A percentile compares a stretch with the other conserved stretches of the same genome.
phyloP scores from a whole-genome alignment of 1,140 invertebrate genomes.

The Halictus rubicundus region DNA sequence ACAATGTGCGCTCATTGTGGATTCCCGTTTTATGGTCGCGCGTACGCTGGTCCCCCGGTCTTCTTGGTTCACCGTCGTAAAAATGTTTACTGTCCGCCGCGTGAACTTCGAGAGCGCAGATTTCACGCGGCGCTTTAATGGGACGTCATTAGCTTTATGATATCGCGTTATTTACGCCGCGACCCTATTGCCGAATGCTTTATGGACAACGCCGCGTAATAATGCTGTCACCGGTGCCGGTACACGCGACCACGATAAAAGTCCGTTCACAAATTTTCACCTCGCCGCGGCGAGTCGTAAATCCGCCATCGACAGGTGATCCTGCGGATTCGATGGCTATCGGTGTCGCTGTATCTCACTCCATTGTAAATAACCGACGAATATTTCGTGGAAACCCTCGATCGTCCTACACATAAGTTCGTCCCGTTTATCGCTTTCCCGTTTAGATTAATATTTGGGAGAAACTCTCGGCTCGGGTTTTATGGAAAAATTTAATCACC shows the following conservation, averaged over 20 bases:
- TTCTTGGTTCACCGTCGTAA: constrained; percentile 41
- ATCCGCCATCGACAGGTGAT: not conserved
- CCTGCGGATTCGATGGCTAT: not conserved
- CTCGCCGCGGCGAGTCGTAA: not conserved
- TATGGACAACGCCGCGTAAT: constrained; percentile 56
- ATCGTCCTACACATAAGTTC: too few relatives aligned
- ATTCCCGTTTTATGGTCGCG: constrained; percentile 37
- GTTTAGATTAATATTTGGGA: too few relatives aligned
- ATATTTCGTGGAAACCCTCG: too few relatives aligned
- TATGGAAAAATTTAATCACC: too few relatives aligned
- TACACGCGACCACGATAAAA: too few relatives aligned
- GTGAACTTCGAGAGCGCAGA: constrained; percentile 57
- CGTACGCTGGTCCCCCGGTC: not conserved
- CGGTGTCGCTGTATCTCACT: not conserved
- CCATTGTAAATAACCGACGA: too few relatives aligned
- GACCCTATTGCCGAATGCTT: constrained; percentile 51
- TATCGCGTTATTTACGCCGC: constrained; percentile 65
- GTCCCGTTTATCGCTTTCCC: too few relatives aligned
- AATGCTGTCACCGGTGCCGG: constrained; percentile 51
- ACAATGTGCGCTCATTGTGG: constrained; percentile 18
- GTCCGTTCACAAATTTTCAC: constrained; percentile 2
- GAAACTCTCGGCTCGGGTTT: too few relatives aligned
- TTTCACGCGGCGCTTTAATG: constrained; percentile 62
- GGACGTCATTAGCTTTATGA: constrained; percentile 71
- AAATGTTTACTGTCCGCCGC: constrained; percentile 52